These are phyloP conservation scores for Hozukius guyotensis DNA, from an alignment of 2,797 vertebrate species.

Conservation along the genomic window DNA sequence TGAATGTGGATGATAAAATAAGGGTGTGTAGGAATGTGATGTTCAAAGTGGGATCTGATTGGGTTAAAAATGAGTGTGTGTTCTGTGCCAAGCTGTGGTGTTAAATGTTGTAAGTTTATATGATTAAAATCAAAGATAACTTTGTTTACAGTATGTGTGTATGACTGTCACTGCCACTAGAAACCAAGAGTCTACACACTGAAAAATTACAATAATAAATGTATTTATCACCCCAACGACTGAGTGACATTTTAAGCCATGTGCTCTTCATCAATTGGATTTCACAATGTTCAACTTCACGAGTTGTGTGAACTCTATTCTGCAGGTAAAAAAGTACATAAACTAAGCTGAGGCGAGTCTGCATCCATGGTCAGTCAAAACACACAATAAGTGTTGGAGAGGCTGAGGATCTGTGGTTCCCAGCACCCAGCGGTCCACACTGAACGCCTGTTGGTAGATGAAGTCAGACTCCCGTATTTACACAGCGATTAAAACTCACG, in stretches of 20 bases:
- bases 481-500: constrained; percentile 87
- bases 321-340: constrained; percentile 13
- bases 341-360: neutral
- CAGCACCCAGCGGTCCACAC: constrained; percentile 51
- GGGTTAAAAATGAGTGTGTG: neutral
- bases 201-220: neutral
- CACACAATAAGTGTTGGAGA: neutral
- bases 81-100: neutral
- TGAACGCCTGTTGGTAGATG: constrained; percentile 82
- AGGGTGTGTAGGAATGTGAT: neutral
- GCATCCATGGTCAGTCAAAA: constrained; percentile 16
- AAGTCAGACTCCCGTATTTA: constrained; percentile 88
- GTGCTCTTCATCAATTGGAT: neutral
- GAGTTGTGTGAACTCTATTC: constrained; percentile 1
- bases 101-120: neutral
- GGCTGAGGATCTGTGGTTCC: constrained; percentile 60
- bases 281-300: neutral
- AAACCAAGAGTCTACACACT: neutral
- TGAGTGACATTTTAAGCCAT: neutral
- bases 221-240: neutral
- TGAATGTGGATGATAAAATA: neutral
- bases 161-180: neutral
- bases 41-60: neutral
- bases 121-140: neutral
- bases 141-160: neutral